phyloP scores from a whole-genome alignment of 1,140 invertebrate species.

The Carposina sasakii region DNA sequence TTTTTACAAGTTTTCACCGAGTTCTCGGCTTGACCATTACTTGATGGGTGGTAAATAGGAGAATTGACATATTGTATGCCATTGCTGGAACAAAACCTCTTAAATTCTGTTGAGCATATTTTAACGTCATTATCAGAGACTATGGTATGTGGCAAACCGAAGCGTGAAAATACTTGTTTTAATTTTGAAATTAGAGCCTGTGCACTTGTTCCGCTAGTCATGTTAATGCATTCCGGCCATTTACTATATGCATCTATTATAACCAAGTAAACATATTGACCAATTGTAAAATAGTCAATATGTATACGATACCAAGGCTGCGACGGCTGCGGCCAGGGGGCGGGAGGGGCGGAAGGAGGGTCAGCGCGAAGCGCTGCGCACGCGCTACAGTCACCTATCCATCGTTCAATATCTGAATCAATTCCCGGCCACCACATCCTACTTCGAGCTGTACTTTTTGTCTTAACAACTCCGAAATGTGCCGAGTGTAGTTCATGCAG shows the following conservation, averaged over 20 bases:
- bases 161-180: not conserved
- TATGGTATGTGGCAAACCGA: not conserved
- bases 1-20: constrained; percentile 5
- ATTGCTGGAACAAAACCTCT: not conserved
- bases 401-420: constrained; percentile 2
- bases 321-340: not conserved
- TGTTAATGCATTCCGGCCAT: constrained; percentile 6
- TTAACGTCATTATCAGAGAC: constrained; percentile 1
- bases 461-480: constrained; percentile 28
- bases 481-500: constrained; percentile 24
- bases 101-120: not conserved
- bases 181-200: not conserved
- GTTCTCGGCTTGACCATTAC: constrained; percentile 4
- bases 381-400: not conserved
- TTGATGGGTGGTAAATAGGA: constrained; percentile 2
- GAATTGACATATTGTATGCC: not conserved
- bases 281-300: constrained; percentile 1
- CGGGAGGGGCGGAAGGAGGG: not conserved
- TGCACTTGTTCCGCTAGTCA: not conserved
- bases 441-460: constrained; percentile 25
- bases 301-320: not conserved
- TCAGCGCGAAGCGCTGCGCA: not conserved
- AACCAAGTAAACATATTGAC: not conserved
- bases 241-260: constrained; percentile 5
- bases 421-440: too few relatives aligned